Evolutionary conservation across 2,888 invertebrate species (phyloP).

Genomic region (Carcina quercana): DNA sequence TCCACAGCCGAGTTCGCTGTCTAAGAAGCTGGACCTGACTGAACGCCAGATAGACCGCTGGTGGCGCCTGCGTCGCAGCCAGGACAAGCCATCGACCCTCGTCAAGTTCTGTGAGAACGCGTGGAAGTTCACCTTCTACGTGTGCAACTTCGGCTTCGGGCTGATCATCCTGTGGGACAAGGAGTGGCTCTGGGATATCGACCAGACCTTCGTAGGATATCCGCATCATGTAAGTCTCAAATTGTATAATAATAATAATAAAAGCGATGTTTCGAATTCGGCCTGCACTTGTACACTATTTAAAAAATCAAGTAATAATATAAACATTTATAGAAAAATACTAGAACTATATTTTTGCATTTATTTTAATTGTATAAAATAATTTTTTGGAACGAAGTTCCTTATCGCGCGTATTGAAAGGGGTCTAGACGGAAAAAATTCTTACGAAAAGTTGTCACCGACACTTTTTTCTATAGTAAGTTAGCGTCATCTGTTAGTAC

Average conservation of each 20-base stretch:
- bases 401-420: no score
- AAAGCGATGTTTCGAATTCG: no score
- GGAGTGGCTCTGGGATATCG: constrained; percentile 95
- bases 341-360: no score
- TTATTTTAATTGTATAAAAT: no score
- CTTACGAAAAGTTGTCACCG: no score
- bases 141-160: constrained; percentile 88
- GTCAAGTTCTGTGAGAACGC: constrained; percentile 95
- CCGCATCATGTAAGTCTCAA: constrained; percentile 79
- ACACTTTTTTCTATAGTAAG: no score
- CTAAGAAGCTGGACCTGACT: constrained; percentile 88
- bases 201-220: constrained; percentile 88
- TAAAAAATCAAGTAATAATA: no score
- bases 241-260: constrained; percentile 1
- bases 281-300: no score
- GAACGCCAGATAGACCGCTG: constrained; percentile 94
- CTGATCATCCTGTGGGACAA: constrained; percentile 91
- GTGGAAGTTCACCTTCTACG: constrained; percentile 93
- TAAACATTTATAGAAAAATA: no score
- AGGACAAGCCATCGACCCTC: constrained; percentile 92
- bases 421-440: no score
- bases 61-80: constrained; percentile 88
- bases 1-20: constrained; percentile 78
- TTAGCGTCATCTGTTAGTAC: no score
- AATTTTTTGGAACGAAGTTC: no score